Base-by-base conservation (phyloP, 2,113 vertebrate genomes). In the Noturus placidus region DNA sequence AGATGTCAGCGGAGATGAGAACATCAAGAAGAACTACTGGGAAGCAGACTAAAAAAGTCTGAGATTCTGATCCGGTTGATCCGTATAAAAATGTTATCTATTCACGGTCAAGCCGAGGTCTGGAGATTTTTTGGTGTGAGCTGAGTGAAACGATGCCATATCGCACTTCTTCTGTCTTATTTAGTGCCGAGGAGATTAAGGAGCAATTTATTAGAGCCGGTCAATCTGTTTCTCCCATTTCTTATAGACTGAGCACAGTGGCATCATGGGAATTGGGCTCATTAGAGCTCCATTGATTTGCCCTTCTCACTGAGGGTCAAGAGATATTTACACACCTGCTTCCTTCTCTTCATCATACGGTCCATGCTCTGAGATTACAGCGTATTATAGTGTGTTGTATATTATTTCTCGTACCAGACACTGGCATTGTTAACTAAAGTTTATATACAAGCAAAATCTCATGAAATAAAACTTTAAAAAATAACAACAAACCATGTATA, bases 141-240 rank as follows among this genome's bases (percentile, higher is more conserved):
- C 70, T 59, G 83, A 54, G 72, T 63, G 63, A 79, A 83, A 83
- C 72, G 25, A 35, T 46, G 54, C 61, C 79, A 82, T 67, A 83
- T 80, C 72, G 20, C 85, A 80, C 79, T 59, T 86, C 38, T 82
- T 69, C 38, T 30, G 27, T 69, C 84, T 72, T 63, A 70, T 77
- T 78, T 69, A 85, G 87, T 25, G 11, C 72, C 25, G 22, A 54
- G 61, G 42, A 79, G 78, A 87, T 87, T 87, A 81, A 38, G 38
- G 42, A 74, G 56, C 81, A 79, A 80, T 87, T 83, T 88, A 86
- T 87, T 84, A 80, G 56, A 72, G 35, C 35, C 63, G 30, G 54
- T 84, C 42, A 61, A 76, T 84, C 74, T 13, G 56, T 35, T 52
- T 42, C 67, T 89, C 84, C 33, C 22, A 38, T 25, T 46, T 57